Evolutionary conservation across 2,797 vertebrate species (phyloP), one percentile per base, ranked within the genome.

Genomic region (Echiichthys vipera): DNA sequence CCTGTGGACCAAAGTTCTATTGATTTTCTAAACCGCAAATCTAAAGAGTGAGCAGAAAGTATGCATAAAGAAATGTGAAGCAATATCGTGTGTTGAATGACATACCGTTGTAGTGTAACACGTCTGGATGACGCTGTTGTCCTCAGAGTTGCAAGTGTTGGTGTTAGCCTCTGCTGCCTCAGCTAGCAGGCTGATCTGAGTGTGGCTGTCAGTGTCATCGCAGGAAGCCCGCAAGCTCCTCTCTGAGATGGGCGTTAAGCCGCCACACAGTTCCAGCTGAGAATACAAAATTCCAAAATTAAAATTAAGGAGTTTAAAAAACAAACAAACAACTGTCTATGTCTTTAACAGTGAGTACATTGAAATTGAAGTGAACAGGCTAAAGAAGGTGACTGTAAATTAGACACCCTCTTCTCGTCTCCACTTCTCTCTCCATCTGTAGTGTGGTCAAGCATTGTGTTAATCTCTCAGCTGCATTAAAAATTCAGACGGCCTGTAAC

Each of bases 401-500:
- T 83, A 89, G 91, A 92, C 81, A 88, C 86, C 88, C 78, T 77
- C 55, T 65, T 61, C 80, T 80, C 65, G 68, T 77, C 64, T 80
- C 57, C 49, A 54, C 62, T 71, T 77, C 87, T 84, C 83, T 80
- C 79, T 87, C 81, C 83, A 88, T 89, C 84, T 91, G 88, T 79
- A 91, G 77, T 87, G 88, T 83, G 89, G 88, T 89, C 15, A 22
- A 86, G 93, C 84, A 89, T 92, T 93, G 93, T 93, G 88, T 93
- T 93, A 80, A 57, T 91, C 91, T 89, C 89, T 89, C 83, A 74
- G 86, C 77, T 61, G 32, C 90, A 94, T 95, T 89, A 95, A 95
- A 95, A 88, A 95, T 95, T 93, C 85, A 95, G 76, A 76, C 32
- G 70, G 74, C 69, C 86, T 91, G 95, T 91, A 95, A 95, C 92